phyloP scores from a whole-genome alignment of 2,113 vertebrate species.

The Lutjanus erythropterus region DNA sequence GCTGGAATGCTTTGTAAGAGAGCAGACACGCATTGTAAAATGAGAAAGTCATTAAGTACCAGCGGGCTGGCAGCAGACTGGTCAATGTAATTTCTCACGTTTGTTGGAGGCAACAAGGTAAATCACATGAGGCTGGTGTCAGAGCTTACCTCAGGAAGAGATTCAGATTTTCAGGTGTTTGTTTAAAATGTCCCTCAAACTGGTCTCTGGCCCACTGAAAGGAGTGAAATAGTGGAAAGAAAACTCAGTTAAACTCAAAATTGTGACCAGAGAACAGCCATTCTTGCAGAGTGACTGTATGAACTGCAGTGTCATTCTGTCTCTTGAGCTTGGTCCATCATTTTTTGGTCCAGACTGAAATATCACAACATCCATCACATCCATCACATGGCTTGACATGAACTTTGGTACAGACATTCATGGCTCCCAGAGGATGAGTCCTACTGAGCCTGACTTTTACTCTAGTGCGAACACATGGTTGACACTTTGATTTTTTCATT shows the following conservation, averaged over 20 bases:
- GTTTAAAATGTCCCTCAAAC: slow-evolving; percentile 86
- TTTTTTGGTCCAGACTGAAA: no score
- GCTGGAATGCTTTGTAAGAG: slow-evolving; percentile 52
- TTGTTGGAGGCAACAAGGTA: slow-evolving; percentile 1
- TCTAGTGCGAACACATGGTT: no score
- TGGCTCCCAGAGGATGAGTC: no score
- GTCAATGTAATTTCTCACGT: not conserved
- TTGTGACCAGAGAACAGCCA: no score
- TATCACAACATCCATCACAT: no score
- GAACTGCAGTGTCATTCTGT: no score
- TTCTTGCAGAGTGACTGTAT: no score
- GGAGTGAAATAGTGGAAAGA: slow-evolving; percentile 8
- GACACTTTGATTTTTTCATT: no score
- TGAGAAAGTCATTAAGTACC: slow-evolving; percentile 18
- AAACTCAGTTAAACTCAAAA: not conserved
- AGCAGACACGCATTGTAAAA: slow-evolving; percentile 40
- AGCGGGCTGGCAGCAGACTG: slow-evolving; percentile 14
- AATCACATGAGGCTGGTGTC: not conserved
- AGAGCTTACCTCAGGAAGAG: slow-evolving; percentile 80
- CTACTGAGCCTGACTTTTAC: no score
- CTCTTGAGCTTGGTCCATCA: no score
- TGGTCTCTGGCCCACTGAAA: slow-evolving; percentile 87
- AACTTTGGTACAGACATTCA: no score
- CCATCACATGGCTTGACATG: no score
- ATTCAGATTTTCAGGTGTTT: slow-evolving; percentile 82